Percentiles rank a stretch among this genome's conserved stretches.
These are phyloP conservation scores for Ophiothrix spiculata DNA, from an alignment of 35 echinoderm and acorn worm genomes.

Conservation along the genomic window DNA sequence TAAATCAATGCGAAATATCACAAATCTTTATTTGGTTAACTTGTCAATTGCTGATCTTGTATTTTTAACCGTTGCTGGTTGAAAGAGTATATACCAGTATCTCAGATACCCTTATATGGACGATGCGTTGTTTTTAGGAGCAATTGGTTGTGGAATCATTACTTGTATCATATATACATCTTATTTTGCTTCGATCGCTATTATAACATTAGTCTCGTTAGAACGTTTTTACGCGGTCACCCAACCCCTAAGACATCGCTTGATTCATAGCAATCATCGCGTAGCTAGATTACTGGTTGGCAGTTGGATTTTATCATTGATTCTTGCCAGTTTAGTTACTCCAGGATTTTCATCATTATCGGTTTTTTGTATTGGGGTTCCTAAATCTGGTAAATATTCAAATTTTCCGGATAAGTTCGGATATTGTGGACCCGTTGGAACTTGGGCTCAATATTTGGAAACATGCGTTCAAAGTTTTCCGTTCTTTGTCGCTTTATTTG, in stretches of 20 bases:
- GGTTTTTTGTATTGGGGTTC: background rate
- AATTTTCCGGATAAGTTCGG: background rate
- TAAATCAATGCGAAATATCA: background rate
- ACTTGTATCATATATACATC: background rate
- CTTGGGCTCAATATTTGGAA: background rate
- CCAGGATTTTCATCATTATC: background rate
- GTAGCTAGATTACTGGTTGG: background rate
- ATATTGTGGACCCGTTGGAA: background rate
- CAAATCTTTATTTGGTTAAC: background rate
- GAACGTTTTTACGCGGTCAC: constrained; percentile 3
- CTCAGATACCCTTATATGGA: background rate
- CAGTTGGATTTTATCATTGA: background rate
- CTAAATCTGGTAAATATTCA: background rate
- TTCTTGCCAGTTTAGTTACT: background rate
- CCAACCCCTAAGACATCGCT: background rate
- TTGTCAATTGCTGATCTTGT: background rate
- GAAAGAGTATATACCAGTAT: background rate
- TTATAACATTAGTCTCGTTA: background rate
- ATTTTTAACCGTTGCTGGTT: background rate
- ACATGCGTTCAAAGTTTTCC: background rate
- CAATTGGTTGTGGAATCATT: background rate
- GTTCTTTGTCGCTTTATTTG: background rate
- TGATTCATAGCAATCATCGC: background rate
- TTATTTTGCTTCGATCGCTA: background rate
- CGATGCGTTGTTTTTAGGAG: background rate